Conservation (phyloP, 2,113 vertebrate genomes). For the Chinchilla lanigera region DNA sequence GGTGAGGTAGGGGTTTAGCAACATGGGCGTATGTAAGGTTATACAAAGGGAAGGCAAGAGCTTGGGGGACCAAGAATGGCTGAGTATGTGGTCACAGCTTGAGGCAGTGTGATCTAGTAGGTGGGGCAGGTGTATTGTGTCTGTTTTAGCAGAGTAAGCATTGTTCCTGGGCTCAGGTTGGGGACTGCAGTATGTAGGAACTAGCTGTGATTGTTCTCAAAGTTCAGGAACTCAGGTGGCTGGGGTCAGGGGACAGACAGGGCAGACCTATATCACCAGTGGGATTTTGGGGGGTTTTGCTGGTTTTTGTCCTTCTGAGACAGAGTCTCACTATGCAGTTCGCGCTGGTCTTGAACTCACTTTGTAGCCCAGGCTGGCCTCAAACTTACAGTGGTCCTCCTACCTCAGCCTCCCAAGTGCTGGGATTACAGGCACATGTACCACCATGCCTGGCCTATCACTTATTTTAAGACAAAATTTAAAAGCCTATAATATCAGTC, state of each 20-base stretch:
- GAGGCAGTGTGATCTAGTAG: neutral
- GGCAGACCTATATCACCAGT: neutral
- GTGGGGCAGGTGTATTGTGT: neutral
- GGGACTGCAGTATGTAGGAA: neutral
- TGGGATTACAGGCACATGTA: too few relatives aligned
- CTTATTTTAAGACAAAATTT: neutral
- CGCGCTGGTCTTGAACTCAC: too few relatives aligned
- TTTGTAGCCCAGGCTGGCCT: too few relatives aligned
- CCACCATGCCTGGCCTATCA: too few relatives aligned
- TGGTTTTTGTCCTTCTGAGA: too few relatives aligned
- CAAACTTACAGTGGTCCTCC: too few relatives aligned
- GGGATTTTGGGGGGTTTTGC: too few relatives aligned
- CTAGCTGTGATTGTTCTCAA: neutral
- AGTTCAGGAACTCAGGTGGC: neutral
- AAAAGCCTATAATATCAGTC: neutral
- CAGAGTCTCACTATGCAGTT: too few relatives aligned
- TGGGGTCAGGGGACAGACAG: neutral
- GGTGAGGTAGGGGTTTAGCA: neutral
- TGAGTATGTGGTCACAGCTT: neutral
- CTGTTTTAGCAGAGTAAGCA: neutral
- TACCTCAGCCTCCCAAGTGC: too few relatives aligned
- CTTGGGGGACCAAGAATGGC: neutral
- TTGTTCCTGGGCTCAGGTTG: neutral
- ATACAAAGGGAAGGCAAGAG: neutral
- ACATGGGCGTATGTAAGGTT: neutral